Conservation (phyloP, 2,797 vertebrate genomes). For the Acipenser ruthenus region DNA sequence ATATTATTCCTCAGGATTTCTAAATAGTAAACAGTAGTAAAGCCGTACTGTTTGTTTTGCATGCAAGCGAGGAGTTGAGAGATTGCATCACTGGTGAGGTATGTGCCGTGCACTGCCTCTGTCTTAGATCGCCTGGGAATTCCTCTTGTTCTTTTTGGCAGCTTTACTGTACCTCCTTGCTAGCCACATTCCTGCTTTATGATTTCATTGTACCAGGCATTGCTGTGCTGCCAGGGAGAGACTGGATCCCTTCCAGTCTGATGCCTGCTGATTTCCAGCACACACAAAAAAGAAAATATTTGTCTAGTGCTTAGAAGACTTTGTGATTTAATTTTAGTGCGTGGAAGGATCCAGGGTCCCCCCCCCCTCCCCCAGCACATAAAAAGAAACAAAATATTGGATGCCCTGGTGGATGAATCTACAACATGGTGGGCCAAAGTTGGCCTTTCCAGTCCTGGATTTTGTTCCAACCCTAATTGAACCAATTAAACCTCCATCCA, state of each 20-base stretch:
- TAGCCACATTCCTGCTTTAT: constrained; percentile 52
- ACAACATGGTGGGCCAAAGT: no score
- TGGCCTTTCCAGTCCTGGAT: no score
- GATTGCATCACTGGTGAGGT: constrained; percentile 5
- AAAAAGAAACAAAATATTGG: not conserved
- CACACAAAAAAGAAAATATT: constrained; percentile 2
- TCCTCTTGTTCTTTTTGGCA: constrained; percentile 11
- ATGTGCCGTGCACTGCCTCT: constrained; percentile 8
- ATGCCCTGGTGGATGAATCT: no score
- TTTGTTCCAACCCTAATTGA: no score
- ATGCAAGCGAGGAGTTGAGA: constrained; percentile 1
- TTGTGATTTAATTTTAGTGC: not conserved
- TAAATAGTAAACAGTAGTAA: not conserved
- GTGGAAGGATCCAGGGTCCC: not conserved
- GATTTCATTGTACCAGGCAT: constrained; percentile 55
- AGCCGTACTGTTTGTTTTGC: constrained; percentile 7
- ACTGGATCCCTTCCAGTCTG: not conserved
- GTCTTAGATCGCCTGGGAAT: constrained; percentile 2
- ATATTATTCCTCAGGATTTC: no score
- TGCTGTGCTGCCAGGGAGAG: constrained; percentile 28
- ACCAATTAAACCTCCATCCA: no score
- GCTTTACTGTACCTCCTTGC: constrained; percentile 15
- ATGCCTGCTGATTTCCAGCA: constrained; percentile 36
- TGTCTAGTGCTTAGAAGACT: not conserved
- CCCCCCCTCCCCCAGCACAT: not conserved